A percentile compares a stretch with the other conserved stretches of the same genome.
phyloP scores from a whole-genome alignment of 2,797 vertebrate species.

The Heterohyrax brucei region DNA sequence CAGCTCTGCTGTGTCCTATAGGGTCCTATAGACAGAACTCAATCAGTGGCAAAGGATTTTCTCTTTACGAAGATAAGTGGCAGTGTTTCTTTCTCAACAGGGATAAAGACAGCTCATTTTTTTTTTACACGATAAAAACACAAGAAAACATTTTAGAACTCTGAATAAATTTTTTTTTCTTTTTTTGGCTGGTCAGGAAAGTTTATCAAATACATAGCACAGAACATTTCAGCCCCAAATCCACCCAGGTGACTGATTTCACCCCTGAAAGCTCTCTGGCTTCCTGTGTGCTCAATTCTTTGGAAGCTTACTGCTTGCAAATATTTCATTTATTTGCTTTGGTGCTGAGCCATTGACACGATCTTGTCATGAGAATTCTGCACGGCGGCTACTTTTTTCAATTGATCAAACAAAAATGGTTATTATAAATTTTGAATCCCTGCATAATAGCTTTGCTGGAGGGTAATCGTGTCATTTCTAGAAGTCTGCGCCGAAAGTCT shows the following conservation, averaged over 20 bases:
- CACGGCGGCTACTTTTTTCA: not conserved
- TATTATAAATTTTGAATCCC: conserved; percentile 21
- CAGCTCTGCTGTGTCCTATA: no score
- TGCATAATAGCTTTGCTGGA: conserved; percentile 36
- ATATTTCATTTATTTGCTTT: not conserved
- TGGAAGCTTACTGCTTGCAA: not conserved
- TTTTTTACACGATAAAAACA: not conserved
- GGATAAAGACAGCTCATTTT: not conserved
- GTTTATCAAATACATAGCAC: not conserved
- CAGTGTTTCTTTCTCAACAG: conserved; percentile 41
- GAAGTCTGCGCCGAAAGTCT: conserved; percentile 11
- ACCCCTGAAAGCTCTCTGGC: not conserved
- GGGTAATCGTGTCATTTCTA: conserved; percentile 27
- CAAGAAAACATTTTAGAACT: not conserved
- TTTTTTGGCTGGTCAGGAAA: not conserved
- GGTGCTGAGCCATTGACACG: conserved; percentile 19
- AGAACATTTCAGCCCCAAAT: not conserved
- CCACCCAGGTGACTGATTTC: not conserved
- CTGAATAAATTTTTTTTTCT: not conserved
- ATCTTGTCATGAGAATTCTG: conserved; percentile 24
- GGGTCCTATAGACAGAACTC: no score
- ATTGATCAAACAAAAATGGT: conserved; percentile 25
- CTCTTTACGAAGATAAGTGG: not conserved
- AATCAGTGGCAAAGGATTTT: not conserved
- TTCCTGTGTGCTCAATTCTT: conserved; percentile 37